Evolutionary conservation across 2,797 vertebrate genomes (phyloP), one percentile per base, ranked within the genome.

Genomic region (Pseudopleuronectes americanus): DNA sequence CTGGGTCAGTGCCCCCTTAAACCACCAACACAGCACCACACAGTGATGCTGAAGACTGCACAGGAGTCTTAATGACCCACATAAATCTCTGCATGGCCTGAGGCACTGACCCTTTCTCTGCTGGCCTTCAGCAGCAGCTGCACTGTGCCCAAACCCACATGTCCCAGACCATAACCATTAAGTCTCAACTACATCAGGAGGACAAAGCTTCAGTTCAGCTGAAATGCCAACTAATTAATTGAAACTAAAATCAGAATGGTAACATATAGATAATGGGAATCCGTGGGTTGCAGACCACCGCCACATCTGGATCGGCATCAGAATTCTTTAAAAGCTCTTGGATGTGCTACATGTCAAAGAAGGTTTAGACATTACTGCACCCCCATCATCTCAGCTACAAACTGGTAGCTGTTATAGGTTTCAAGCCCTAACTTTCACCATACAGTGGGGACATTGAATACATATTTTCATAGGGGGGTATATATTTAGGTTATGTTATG

Each of bases 91-190:
- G 47, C 1, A 6, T 54, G 67, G 61, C 31, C 74, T 58, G 43
- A 69, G n/a, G 61, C 38, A 4, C 23, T 71, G 69, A 57, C 71
- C 77, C 73, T 79, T 74, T 64, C 58, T 47, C 74, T 60, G 47
- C 31, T 49, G 21, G 22, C 68, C 33, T 67, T 33, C 3, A 31
- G 64, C 79, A 47, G 56, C 66, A 71, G 54, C 72, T 73, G 79
- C 41, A 47, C 8, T 14, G 43, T 59, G 58, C 59, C 36, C 72
- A 21, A 41, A 21, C 24, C 21, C 68, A 56, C 48, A 68, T 13
- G 14, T 43, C 41, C 41, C 4, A 2, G 71, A 71, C 9, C 60
- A 56, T 41, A 56, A 77, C 48, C 71, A 48, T 57, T 53, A 60
- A 28, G 60, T 22, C 58, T 57, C 43, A 19, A 28, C 17, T 56